Conservation (phyloP, 2,797 vertebrate genomes). For the Poeciliopsis turneri region DNA sequence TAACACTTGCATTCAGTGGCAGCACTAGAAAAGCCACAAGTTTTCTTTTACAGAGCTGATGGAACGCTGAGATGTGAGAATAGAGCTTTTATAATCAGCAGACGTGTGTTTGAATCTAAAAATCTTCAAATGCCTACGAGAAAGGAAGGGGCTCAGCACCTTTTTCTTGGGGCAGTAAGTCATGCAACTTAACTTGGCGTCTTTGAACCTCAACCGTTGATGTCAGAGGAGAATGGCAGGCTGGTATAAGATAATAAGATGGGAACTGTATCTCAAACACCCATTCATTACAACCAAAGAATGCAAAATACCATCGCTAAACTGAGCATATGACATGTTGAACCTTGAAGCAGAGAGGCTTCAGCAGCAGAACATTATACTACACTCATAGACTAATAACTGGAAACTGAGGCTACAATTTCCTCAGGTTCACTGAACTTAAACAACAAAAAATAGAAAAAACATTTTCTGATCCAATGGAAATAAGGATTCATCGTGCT, state of each 20-base stretch:
- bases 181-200: background rate
- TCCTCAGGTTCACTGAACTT: background rate
- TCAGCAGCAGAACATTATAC: background rate
- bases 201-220: background rate
- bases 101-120: background rate
- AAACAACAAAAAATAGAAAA: background rate
- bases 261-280: too few species aligned
- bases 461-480: background rate
- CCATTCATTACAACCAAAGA: background rate
- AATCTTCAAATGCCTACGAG: background rate
- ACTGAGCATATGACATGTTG: background rate
- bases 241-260: background rate
- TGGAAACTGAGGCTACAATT: background rate
- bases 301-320: background rate
- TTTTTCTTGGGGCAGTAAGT: background rate
- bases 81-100: background rate
- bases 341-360: background rate
- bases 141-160: background rate
- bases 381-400: background rate
- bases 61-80: conserved; percentile 5
- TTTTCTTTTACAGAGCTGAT: conserved; percentile 29
- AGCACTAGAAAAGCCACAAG: conserved; percentile 40
- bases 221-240: background rate
- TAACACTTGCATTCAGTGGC: conserved; percentile 48
- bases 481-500: background rate